Conservation (phyloP, 2,113 vertebrate species). For the Nymphicus hollandicus region DNA sequence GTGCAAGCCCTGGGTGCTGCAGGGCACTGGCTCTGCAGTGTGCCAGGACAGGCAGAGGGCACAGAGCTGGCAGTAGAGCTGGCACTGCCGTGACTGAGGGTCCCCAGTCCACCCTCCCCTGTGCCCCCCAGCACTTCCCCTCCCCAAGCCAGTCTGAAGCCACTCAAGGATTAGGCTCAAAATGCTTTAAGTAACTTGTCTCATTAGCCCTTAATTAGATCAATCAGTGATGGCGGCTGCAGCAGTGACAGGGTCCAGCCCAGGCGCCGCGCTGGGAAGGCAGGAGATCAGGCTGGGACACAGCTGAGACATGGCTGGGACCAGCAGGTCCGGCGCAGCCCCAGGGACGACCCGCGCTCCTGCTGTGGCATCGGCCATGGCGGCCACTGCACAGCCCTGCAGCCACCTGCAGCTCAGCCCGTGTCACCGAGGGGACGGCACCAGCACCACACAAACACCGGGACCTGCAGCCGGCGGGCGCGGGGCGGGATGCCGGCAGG, state of each 20-base stretch:
- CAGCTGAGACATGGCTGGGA: neutral
- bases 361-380: neutral
- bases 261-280: neutral
- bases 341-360: neutral
- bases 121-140: neutral
- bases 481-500: neutral
- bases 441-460: accelerated
- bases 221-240: neutral
- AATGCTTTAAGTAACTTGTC: conserved; percentile 2
- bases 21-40: accelerated
- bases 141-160: neutral
- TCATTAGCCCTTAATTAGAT: conserved; percentile 54
- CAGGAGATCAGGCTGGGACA: neutral
- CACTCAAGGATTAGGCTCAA: conserved; percentile 17
- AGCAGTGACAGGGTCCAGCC: neutral
- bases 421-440: neutral
- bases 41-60: neutral
- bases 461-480: accelerated
- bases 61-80: accelerated
- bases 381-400: neutral
- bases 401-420: neutral
- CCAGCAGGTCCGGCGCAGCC: neutral
- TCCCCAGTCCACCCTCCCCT: neutral
- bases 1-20: accelerated
- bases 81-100: accelerated